A percentile compares a stretch with the other conserved stretches of the same genome.
phyloP scores from a whole-genome alignment of 2,797 vertebrate genomes.

The Myotis myotis region DNA sequence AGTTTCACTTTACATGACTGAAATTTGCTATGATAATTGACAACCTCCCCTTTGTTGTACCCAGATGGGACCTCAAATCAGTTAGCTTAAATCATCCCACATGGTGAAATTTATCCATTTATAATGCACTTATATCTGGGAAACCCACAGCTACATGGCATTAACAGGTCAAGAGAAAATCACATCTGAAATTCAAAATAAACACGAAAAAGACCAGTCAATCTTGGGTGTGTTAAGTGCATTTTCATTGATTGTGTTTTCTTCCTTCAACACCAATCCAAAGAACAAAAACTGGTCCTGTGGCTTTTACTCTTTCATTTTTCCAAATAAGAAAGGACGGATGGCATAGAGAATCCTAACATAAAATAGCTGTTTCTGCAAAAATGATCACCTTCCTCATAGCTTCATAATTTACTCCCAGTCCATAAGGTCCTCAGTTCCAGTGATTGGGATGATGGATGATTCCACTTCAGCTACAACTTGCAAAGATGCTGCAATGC shows the following conservation, averaged over 20 bases:
- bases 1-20: neutral
- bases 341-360: constrained; percentile 52
- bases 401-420: constrained; percentile 86
- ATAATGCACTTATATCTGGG: constrained; percentile 73
- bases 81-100: constrained; percentile 74
- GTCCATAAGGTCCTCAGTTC: constrained; percentile 84
- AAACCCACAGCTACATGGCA: constrained; percentile 71
- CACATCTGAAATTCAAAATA: constrained; percentile 79
- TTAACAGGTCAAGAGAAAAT: constrained; percentile 78
- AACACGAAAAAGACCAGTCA: constrained; percentile 80
- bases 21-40: constrained; percentile 58
- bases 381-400: constrained; percentile 73
- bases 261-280: constrained; percentile 74
- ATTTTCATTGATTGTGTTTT: constrained; percentile 83
- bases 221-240: constrained; percentile 79
- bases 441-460: constrained; percentile 86
- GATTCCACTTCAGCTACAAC: constrained; percentile 81
- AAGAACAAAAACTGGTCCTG: constrained; percentile 78
- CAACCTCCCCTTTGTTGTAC: constrained; percentile 27
- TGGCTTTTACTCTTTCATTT: constrained; percentile 77
- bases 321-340: constrained; percentile 73
- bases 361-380: constrained; percentile 80
- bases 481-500: constrained; percentile 78
- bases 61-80: constrained; percentile 11
- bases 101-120: constrained; percentile 77